phyloP scores from a whole-genome alignment of 2,888 invertebrate genomes.

The Aphodius granarius region DNA sequence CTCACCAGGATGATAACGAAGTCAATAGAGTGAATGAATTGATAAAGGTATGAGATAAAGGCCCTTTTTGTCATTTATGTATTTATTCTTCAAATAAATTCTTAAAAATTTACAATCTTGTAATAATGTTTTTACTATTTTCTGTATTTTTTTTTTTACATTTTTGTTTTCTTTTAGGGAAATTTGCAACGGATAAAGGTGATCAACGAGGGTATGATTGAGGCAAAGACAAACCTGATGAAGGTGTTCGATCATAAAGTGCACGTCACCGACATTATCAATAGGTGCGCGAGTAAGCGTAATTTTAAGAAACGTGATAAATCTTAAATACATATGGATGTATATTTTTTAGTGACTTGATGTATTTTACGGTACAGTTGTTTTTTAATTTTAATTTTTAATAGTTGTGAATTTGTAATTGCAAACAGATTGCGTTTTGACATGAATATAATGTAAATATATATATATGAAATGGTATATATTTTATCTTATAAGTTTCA shows the following conservation, averaged over 20 bases:
- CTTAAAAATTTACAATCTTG: no score
- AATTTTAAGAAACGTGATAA: slow-evolving; percentile 91
- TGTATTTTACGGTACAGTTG: not conserved
- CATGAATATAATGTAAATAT: not conserved
- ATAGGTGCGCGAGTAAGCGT: slow-evolving; percentile 88
- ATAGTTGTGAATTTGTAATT: not conserved
- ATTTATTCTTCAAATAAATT: no score
- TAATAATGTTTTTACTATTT: no score
- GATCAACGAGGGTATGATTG: slow-evolving; percentile 87
- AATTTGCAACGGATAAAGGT: slow-evolving; percentile 94
- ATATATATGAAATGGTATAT: not conserved
- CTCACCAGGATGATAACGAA: slow-evolving; percentile 50
- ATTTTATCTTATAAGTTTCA: not conserved
- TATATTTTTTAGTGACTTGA: not conserved
- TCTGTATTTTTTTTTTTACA: not conserved
- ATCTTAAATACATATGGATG: slow-evolving; percentile 43
- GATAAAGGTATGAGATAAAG: slow-evolving; percentile 58
- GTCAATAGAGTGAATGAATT: slow-evolving; percentile 60
- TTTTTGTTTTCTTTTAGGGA: slow-evolving; percentile 63
- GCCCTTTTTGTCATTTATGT: not conserved
- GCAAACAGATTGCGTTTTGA: not conserved
- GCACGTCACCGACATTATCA: slow-evolving; percentile 86
- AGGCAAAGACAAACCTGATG: slow-evolving; percentile 84
- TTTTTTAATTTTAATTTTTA: not conserved
- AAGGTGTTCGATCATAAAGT: slow-evolving; percentile 90